These are phyloP conservation scores for Serranus cabrilla DNA, from an alignment of 2,797 vertebrate species.

Conservation along the genomic window DNA sequence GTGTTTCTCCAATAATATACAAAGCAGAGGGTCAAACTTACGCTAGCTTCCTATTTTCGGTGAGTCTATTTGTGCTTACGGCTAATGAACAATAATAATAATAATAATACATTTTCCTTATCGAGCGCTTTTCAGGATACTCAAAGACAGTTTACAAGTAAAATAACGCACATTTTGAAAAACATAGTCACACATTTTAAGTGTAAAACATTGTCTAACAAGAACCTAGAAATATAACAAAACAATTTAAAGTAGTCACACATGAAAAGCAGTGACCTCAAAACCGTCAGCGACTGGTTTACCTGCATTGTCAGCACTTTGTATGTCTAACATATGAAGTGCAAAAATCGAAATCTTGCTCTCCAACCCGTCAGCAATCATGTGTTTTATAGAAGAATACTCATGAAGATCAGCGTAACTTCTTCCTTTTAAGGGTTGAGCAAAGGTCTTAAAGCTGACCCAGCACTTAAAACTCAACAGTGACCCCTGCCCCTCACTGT, in stretches of 20 bases:
- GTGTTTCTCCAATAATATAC: neutral
- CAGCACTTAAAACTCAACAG: slow-evolving; percentile 40
- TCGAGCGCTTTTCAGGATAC: no score
- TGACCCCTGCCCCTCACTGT: slow-evolving; percentile 17
- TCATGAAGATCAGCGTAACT: slow-evolving; percentile 7
- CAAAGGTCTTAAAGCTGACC: slow-evolving; percentile 34
- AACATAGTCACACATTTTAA: no score
- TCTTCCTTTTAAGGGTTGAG: slow-evolving; percentile 28
- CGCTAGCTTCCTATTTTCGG: no score
- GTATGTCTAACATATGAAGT: neutral
- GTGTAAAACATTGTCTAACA: no score
- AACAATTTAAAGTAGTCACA: no score
- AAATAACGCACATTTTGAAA: no score
- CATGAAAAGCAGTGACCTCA: neutral
- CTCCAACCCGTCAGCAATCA: neutral
- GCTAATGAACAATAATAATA: no score
- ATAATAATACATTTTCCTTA: no score
- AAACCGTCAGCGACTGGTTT: neutral
- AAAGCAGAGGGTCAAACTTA: neutral
- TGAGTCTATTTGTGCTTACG: no score
- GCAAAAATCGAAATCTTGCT: neutral
- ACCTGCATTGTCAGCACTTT: neutral
- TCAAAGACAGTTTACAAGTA: no score
- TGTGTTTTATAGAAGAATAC: slow-evolving; percentile 4
- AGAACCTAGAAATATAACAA: no score